phyloP scores from a whole-genome alignment of 1,140 invertebrate genomes.

The Bemisia tabaci region DNA sequence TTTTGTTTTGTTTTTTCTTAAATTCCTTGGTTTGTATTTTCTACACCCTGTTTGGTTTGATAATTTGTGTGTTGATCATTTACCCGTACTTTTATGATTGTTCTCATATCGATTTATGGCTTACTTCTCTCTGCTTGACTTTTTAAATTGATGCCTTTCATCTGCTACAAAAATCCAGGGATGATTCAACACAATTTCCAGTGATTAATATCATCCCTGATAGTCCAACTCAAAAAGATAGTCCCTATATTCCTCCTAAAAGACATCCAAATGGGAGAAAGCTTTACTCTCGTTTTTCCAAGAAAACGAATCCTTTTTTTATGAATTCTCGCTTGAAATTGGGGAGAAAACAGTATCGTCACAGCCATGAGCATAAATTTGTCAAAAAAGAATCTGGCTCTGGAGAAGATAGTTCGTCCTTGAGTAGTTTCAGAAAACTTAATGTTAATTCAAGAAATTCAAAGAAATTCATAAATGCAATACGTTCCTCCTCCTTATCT shows the following conservation, averaged over 20 bases:
- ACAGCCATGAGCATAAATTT: not conserved
- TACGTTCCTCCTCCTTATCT: not conserved
- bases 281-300: not conserved
- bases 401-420: not conserved
- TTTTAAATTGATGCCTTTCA: too few relatives aligned
- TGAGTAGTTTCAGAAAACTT: not conserved
- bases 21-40: too few relatives aligned
- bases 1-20: not conserved
- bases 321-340: not conserved
- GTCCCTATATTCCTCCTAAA: not conserved
- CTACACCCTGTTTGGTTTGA: not conserved
- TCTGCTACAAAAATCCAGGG: too few relatives aligned
- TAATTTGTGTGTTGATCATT: too few relatives aligned
- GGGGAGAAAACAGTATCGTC: not conserved
- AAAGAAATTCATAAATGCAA: not conserved
- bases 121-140: too few relatives aligned
- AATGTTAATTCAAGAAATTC: not conserved
- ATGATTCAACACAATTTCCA: too few relatives aligned
- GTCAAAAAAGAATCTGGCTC: not conserved
- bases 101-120: too few relatives aligned
- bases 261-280: not conserved
- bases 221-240: not conserved
- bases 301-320: not conserved
- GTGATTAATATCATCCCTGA: not conserved
- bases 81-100: too few relatives aligned